Percentiles rank a stretch among this genome's conserved stretches.
phyloP scores from a whole-genome alignment of 2,797 vertebrate genomes.

The Smutsia temminckii region DNA sequence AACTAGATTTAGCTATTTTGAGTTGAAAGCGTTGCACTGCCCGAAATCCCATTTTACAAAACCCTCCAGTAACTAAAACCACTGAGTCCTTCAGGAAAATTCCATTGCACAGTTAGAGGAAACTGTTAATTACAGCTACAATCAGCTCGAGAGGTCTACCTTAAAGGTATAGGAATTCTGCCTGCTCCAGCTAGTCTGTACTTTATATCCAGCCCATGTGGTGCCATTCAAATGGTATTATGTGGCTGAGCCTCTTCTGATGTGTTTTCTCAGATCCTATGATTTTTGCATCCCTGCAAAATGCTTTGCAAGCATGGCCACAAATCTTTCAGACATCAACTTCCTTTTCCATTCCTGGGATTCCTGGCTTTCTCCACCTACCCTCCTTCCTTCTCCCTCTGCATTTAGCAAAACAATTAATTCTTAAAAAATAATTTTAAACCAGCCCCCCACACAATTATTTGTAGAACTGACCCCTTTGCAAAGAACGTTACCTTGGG shows the following conservation, averaged over 20 bases:
- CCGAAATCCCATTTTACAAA: constrained; percentile 84
- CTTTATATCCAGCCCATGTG: constrained; percentile 52
- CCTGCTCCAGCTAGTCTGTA: constrained; percentile 66
- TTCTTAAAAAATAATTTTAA: constrained; percentile 62
- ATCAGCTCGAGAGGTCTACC: constrained; percentile 76
- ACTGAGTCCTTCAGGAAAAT: constrained; percentile 80
- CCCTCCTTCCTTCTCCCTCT: too few species aligned
- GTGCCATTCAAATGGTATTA: constrained; percentile 70
- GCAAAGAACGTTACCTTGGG: constrained; percentile 77
- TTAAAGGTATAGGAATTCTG: constrained; percentile 60
- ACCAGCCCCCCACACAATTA: constrained; percentile 48
- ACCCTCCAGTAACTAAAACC: constrained; percentile 80
- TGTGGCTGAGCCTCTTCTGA: constrained; percentile 71
- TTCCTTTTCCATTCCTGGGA: constrained; percentile 58
- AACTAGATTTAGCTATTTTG: constrained; percentile 83
- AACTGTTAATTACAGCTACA: constrained; percentile 79
- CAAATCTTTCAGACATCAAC: constrained; percentile 73
- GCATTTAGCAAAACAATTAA: constrained; percentile 55
- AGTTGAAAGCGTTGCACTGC: constrained; percentile 78
- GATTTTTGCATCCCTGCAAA: constrained; percentile 74
- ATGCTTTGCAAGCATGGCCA: constrained; percentile 54
- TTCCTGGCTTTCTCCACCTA: neutral
- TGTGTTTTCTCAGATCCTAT: constrained; percentile 70
- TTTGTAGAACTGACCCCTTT: constrained; percentile 66
- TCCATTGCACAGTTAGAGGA: constrained; percentile 70